These are phyloP conservation scores for Pagetopsis macropterus DNA, from an alignment of 2,797 vertebrate species.

Conservation along the genomic window DNA sequence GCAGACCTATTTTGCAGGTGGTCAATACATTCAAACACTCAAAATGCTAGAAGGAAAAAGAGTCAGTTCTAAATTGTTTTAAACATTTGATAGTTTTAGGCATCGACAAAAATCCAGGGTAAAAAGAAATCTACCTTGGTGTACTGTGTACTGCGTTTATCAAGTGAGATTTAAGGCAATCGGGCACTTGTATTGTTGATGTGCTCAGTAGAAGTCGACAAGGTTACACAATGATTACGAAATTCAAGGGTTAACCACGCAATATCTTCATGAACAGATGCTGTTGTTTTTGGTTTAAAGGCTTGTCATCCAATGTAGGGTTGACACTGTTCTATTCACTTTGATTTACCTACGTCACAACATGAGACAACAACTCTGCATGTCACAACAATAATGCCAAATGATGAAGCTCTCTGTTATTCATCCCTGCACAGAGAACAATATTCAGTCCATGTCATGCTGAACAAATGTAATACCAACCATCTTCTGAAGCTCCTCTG, in stretches of 20 bases:
- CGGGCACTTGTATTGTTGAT: background rate
- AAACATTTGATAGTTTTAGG: too few species aligned
- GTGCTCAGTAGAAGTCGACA: background rate
- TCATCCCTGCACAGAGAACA: background rate
- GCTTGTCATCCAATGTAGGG: background rate
- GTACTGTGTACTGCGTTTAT: background rate
- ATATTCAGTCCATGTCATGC: background rate
- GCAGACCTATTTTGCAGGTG: too few species aligned
- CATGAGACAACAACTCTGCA: background rate
- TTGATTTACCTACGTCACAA: background rate
- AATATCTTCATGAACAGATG: background rate
- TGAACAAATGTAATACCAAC: conserved; percentile 70
- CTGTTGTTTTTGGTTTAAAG: background rate
- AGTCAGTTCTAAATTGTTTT: too few species aligned
- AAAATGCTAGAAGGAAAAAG: too few species aligned
- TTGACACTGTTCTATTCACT: background rate
- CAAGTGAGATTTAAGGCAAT: background rate
- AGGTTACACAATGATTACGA: background rate
- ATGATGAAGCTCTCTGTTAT: background rate
- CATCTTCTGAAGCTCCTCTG: conserved; percentile 92
- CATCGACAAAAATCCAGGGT: too few species aligned
- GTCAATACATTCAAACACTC: too few species aligned
- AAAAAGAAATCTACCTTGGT: too few species aligned
- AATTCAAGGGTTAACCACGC: background rate
- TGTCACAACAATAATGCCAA: background rate